Percentiles rank a stretch among this genome's conserved stretches.
These are phyloP conservation scores for Sinocyclocheilus maitianheensis DNA, from an alignment of 2,113 vertebrate genomes.

Conservation along the genomic window DNA sequence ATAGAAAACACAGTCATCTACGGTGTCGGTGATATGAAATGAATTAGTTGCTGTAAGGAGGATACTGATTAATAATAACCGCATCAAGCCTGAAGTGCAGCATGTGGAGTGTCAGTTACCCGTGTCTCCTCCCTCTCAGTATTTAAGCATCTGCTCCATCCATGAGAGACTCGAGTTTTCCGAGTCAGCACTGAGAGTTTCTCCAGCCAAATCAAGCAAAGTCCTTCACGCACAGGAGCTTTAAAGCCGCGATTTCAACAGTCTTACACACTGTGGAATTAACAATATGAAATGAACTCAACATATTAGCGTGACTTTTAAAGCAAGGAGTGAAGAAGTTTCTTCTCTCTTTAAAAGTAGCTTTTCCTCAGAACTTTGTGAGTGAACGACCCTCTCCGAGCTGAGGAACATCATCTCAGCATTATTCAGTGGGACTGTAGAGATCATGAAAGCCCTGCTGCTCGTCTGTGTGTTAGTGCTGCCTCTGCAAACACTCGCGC, in stretches of 20 bases:
- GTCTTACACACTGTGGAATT: not conserved
- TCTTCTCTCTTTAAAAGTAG: not conserved
- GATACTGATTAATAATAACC: not conserved
- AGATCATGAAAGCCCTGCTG: constrained; percentile 15
- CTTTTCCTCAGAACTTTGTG: not conserved
- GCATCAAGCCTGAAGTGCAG: not conserved
- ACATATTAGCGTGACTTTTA: not conserved
- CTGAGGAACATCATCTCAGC: not conserved
- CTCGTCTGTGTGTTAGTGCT: constrained; percentile 38
- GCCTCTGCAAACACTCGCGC: constrained; percentile 24
- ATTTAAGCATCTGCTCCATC: constrained; percentile 39
- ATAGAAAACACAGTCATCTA: not conserved
- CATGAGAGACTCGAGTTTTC: not conserved
- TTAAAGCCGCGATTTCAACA: not conserved
- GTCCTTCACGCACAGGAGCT: not conserved
- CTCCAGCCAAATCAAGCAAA: not conserved
- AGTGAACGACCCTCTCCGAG: not conserved
- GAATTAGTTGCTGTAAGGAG: not conserved
- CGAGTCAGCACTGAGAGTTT: not conserved
- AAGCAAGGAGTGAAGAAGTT: not conserved
- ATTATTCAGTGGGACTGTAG: not conserved
- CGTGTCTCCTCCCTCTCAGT: constrained; percentile 30
- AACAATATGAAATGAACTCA: not conserved
- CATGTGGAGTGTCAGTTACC: not conserved
- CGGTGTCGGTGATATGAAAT: not conserved